phyloP scores from a whole-genome alignment of 2,888 invertebrate genomes.

The Nowickia ferox region DNA sequence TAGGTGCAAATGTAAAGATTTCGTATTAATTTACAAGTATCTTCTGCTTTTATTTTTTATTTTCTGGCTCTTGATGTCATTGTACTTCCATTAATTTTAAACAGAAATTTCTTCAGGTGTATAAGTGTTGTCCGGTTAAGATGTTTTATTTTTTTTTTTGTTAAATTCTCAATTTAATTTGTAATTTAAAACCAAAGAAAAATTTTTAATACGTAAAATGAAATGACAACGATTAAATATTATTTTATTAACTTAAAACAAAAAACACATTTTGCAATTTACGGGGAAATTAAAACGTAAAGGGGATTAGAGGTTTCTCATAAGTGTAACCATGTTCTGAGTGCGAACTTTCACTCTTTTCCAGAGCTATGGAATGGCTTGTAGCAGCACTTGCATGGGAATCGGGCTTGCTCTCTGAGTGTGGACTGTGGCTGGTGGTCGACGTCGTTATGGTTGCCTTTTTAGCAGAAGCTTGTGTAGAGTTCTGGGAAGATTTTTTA shows the following conservation, averaged over 20 bases:
- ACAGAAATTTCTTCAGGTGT: slow-evolving; percentile 8
- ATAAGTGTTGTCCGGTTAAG: neutral
- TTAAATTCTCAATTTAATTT: slow-evolving; percentile 24
- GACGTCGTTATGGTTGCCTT: neutral
- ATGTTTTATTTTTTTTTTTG: neutral
- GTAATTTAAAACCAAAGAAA: neutral
- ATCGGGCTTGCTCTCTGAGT: neutral
- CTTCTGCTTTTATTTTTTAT: neutral
- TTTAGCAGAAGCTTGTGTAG: neutral
- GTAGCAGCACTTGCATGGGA: neutral
- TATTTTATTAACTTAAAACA: neutral
- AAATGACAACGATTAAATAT: slow-evolving; percentile 28
- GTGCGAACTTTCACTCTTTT: neutral
- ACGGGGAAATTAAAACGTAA: slow-evolving; percentile 32
- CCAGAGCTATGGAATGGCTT: neutral
- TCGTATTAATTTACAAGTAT: neutral
- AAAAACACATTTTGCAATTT: neutral
- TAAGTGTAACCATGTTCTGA: slow-evolving; percentile 51
- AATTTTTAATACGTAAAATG: no score
- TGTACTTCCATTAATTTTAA: neutral
- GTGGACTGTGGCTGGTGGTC: neutral
- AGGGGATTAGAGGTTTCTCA: slow-evolving; percentile 62
- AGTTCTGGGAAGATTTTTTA: neutral
- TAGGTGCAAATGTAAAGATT: no score
- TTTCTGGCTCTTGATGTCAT: neutral